Evolutionary conservation across 2,797 vertebrate genomes (phyloP), one percentile per base, ranked within the genome.

Genomic region (Lerista edwardsae): DNA sequence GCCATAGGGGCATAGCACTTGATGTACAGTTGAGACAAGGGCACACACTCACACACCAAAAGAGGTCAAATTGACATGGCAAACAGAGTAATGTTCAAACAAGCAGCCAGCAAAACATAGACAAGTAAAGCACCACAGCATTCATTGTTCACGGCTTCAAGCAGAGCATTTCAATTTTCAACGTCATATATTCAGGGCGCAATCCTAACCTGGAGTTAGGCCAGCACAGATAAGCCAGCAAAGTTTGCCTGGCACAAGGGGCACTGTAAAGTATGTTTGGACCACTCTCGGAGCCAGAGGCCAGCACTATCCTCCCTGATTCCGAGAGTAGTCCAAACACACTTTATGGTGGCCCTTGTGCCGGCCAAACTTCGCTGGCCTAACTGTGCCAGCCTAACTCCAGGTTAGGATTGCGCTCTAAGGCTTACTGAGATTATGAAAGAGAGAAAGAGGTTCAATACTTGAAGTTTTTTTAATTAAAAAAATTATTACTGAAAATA

Each of bases 1-100:
- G 90, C 93, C 93, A 93, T 91, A 80, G 94, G 94, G 94, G 92
- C 93, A 89, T 87, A 83, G 86, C 83, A 73, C 90, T 79, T 6
- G 87, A 84, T 86, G 91, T 92, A 90, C 91, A 91, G 91, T 76
- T 94, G 91, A 91, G 92, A 91, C 88, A 91, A 90, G 82, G 91
- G 25, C 29, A n/a, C 62, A 29, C 68, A 71, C 8, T 23, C 36
- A 41, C 68, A 41, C 25, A 6, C 39, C 27, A 82, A 85, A 51
- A 65, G 75, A 71, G 62, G 39, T 71, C 67, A 83, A 80, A 80
- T 39, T 39, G 67, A 77, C 84, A 7, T n/a, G 82, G 74, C 12
- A 11, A 41, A 88, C 25, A 0, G 29, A 2, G 29, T 74, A 86
- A 61, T 0, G 0, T 72, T 85, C 51, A 47, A 91, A 86, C 0